Base-by-base conservation (phyloP, 2,113 vertebrate species). In the Nannospalax galili region DNA sequence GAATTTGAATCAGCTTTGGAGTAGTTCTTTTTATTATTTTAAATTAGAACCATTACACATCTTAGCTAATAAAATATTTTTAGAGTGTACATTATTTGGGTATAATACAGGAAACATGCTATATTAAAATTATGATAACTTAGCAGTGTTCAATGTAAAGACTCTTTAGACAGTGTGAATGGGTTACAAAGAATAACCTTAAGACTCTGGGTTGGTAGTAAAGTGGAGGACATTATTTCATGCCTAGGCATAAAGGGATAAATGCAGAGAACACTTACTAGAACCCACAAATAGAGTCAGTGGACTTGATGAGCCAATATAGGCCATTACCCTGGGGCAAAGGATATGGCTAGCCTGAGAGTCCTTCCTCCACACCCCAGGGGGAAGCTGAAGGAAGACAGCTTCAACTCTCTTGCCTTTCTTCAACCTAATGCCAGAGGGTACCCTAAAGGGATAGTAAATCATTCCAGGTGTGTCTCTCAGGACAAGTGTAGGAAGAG, bases 21-120 rank as follows among this genome's bases (percentile, higher is more conserved):
- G 88, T 94, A 22, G 60, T 78, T 30, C 85, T 95, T 48, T 90
- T 87, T 64, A 72, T 92, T 81, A 78, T 92, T 96, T 81, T 94
- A 84, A 96, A 87, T 90, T 22, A 87, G 73, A 91, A 85, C 45
- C 20, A 9, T 90, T 87, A 88, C 1, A 40, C 56, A 52, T 60
- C 26, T 70, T 80, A 84, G 30, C 30, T 87, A 95, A 77, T 58
- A 81, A 91, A 90, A 92, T 88, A 92, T 81, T 96, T 93, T 95
- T 73, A 93, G 80, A 80, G 30, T n/a, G 9, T 95, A n/a, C 42
- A 73, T 88, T 92, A 78, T 81, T 78, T 48, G 80, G 79, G 56
- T 12, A 11, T 8, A 58, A 11, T 42, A 56, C 22, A 84, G 79
- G 84, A 89, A 77, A 32, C 40, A 95, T 8, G 65, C 35, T 20